A percentile compares a stretch with the other conserved stretches of the same genome.
These are phyloP conservation scores for Coenonympha glycerion DNA, from an alignment of 2,888 invertebrate genomes.

Conservation along the genomic window DNA sequence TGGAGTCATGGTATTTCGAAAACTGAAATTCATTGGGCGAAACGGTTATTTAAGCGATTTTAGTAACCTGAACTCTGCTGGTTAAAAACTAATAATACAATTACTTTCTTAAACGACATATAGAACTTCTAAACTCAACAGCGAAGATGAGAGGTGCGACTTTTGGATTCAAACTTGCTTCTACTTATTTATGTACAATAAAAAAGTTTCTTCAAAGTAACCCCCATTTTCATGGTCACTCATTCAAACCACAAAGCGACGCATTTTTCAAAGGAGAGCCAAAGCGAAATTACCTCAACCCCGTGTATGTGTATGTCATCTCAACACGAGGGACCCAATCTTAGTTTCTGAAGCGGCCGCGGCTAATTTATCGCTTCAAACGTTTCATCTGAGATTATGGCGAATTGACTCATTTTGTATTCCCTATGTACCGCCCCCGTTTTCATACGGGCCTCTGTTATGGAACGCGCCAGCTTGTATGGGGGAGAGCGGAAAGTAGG, in stretches of 20 bases:
- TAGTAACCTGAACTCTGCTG: no score
- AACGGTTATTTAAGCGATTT: no score
- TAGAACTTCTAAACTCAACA: no score
- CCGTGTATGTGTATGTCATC: conserved; percentile 17
- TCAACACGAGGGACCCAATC: conserved; percentile 21
- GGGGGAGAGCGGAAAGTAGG: conserved; percentile 4
- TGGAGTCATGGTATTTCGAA: no score
- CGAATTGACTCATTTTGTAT: conserved; percentile 67
- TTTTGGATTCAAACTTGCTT: no score
- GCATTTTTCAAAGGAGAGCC: not conserved
- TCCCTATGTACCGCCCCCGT: conserved; percentile 52
- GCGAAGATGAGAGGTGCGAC: no score
- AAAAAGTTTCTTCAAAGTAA: not conserved
- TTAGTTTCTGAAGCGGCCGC: conserved; percentile 15
- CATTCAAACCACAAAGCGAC: conserved; percentile 5
- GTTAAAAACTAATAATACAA: no score
- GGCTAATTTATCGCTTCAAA: conserved; percentile 26
- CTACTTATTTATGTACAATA: no score
- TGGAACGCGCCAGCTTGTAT: conserved; percentile 12
- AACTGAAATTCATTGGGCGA: no score
- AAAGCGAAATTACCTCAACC: conserved; percentile 18
- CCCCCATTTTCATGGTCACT: conserved; percentile 10
- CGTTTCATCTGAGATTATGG: conserved; percentile 46
- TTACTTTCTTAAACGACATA: no score
- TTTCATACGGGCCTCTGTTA: conserved; percentile 25